Evolutionary conservation across 2,113 vertebrate species (phyloP), one percentile per base, ranked within the genome.

Genomic region (Grallaria varia): DNA sequence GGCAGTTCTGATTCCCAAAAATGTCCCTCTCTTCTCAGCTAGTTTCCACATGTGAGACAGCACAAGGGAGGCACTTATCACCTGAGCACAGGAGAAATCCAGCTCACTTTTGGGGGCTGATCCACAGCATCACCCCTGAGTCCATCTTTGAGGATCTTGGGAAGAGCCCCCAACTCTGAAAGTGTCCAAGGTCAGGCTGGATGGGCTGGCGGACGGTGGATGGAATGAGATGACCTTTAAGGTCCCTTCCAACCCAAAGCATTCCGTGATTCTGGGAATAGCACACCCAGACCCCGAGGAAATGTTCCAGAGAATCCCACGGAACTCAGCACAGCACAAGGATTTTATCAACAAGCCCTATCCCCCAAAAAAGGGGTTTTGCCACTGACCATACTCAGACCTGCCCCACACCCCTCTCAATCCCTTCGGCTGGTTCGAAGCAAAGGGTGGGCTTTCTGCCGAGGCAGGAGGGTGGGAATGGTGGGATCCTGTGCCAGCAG

Each of bases 401-500:
- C 13, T 45, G 6, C 8, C 35, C 45, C 14, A 0, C 8, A 40
- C 8, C 4, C 25, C n/a, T n/a, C n/a, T n/a, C n/a, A n/a, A n/a
- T n/a, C n/a, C n/a, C n/a, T n/a, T n/a, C n/a, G n/a, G n/a, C n/a
- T n/a, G n/a, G n/a, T n/a, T 67, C 4, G 9, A 5, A 88, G 20
- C 2, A 31, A 31, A 37, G 31, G 47, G 4, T 21, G 56, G 40
- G 58, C 8, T 6, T 60, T 67, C n/a, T 68, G 35, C 0, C 68
- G 78, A 68, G 72, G 40, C 52, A 84, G 60, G 73, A 45, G 17
- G 10, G 14, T 27, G 28, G 50, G 63, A 37, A 74, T 0, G 50
- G 14, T 52, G 50, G 25, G 8, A 52, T 27, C 25, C 52, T 14
- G n/a, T 72, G 73, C 49, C 58, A 59, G 62, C 64, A 67, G 59